phyloP scores from a whole-genome alignment of 2,888 invertebrate genomes.

The Ganaspis brasiliensis region DNA sequence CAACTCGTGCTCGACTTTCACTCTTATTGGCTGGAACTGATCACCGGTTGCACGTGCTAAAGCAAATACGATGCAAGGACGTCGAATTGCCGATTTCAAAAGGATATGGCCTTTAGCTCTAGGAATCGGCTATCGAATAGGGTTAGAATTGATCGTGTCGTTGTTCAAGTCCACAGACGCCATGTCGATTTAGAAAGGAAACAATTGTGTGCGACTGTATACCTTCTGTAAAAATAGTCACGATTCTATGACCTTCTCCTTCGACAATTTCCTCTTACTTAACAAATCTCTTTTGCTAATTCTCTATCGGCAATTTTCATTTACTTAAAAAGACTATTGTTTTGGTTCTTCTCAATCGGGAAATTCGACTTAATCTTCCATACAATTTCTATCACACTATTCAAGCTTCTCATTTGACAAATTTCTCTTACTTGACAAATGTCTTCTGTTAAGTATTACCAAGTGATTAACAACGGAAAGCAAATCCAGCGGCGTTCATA shows the following conservation, averaged over 20 bases:
- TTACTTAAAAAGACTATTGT: too few relatives aligned
- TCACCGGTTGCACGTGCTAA: slow-evolving; percentile 63
- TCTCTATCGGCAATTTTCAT: too few relatives aligned
- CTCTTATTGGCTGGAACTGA: slow-evolving; percentile 68
- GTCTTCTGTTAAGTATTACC: slow-evolving; percentile 9
- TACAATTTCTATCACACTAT: too few relatives aligned
- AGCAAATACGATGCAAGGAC: slow-evolving; percentile 68
- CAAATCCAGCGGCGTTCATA: slow-evolving; percentile 2
- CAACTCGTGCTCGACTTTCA: slow-evolving; percentile 73
- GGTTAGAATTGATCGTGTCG: slow-evolving; percentile 25
- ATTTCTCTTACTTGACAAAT: slow-evolving; percentile 40
- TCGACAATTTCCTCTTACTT: slow-evolving; percentile 21
- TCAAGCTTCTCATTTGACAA: slow-evolving; percentile 4
- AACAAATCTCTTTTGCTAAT: background rate
- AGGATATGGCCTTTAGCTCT: slow-evolving; percentile 50
- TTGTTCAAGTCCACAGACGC: slow-evolving; percentile 10
- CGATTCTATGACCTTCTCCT: slow-evolving; percentile 14
- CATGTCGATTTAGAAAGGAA: slow-evolving; percentile 23
- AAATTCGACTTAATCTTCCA: too few relatives aligned
- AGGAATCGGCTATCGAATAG: slow-evolving; percentile 14
- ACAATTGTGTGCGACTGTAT: background rate
- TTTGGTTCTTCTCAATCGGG: too few relatives aligned
- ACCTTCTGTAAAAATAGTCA: background rate
- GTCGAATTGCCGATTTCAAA: slow-evolving; percentile 61
- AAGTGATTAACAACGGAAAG: slow-evolving; percentile 29